Conservation (phyloP, 2,888 invertebrate species). For the Hirtodrosophila histrioides region DNA sequence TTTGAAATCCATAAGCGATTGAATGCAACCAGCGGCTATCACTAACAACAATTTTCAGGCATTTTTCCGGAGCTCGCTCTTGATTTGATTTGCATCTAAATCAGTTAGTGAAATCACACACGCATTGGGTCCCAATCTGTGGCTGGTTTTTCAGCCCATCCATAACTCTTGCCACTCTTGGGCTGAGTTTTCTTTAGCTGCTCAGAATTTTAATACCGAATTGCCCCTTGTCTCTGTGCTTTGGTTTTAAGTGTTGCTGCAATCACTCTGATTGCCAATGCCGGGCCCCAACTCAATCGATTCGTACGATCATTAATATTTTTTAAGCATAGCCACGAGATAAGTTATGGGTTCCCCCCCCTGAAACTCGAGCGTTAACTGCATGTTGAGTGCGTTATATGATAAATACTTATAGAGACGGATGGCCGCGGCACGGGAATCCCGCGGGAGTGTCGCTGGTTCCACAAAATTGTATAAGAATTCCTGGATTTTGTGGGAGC, state of each 20-base stretch:
- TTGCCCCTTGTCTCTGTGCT: conserved; percentile 46
- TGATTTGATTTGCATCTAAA: conserved; percentile 78
- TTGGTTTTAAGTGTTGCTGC: conserved; percentile 75
- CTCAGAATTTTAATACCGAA: conserved; percentile 68
- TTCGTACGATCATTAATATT: conserved; percentile 74
- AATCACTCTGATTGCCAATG: conserved; percentile 59
- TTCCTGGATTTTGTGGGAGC: no score
- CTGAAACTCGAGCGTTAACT: conserved; percentile 39
- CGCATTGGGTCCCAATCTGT: conserved; percentile 6
- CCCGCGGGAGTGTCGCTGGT: no score
- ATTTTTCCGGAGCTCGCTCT: conserved; percentile 58
- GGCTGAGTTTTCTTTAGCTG: conserved; percentile 61
- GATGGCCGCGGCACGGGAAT: no score
- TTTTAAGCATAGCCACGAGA: conserved; percentile 64
- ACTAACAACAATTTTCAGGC: conserved; percentile 52
- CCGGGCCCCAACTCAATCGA: conserved; percentile 41
- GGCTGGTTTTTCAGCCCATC: conserved; percentile 29
- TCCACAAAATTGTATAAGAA: no score
- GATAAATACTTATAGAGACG: conserved; percentile 21
- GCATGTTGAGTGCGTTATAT: conserved; percentile 52
- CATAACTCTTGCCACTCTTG: conserved; percentile 69
- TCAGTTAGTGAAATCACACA: conserved; percentile 69
- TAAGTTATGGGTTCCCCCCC: conserved; percentile 69
- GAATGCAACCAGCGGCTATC: conserved; percentile 63
- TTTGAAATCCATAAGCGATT: conserved; percentile 81